Evolutionary conservation across 2,797 vertebrate genomes (phyloP).

Genomic region (Amphiprion clarkii): DNA sequence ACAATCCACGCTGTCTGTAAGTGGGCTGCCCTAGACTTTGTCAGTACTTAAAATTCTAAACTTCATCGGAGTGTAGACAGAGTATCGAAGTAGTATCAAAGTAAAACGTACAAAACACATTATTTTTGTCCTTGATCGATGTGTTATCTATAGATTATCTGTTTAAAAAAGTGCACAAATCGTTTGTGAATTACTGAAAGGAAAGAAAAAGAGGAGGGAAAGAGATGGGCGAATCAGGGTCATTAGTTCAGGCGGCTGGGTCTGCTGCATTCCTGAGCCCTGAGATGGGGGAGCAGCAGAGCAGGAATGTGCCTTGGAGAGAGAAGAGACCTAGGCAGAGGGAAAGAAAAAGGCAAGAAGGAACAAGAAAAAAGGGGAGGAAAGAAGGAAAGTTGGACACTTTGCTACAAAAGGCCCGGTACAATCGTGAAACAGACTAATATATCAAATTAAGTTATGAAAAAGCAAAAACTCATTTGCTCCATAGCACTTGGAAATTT

Average conservation of each 20-base stretch:
- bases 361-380: constrained; percentile 75
- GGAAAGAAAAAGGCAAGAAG: constrained; percentile 83
- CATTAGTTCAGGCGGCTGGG: constrained; percentile 90
- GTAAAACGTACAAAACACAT: constrained; percentile 7
- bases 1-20: neutral
- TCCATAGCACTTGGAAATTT: constrained; percentile 63
- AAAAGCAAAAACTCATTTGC: constrained; percentile 63
- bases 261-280: constrained; percentile 88
- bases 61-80: neutral
- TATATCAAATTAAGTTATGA: constrained; percentile 74
- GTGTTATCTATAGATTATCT: constrained; percentile 6
- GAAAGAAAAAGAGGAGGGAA: constrained; percentile 73
- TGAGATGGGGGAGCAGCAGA: constrained; percentile 86
- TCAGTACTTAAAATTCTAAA: neutral
- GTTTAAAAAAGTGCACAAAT: constrained; percentile 31
- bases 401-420: constrained; percentile 61
- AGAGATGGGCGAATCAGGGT: constrained; percentile 86
- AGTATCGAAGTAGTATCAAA: neutral
- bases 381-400: constrained; percentile 61
- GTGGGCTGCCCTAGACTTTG: neutral
- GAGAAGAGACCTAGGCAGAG: constrained; percentile 79
- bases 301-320: constrained; percentile 82
- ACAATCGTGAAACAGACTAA: constrained; percentile 71
- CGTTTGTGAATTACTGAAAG: constrained; percentile 60
- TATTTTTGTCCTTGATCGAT: neutral